Evolutionary conservation across 2,113 vertebrate genomes (phyloP).

Genomic region (Rhea americana): DNA sequence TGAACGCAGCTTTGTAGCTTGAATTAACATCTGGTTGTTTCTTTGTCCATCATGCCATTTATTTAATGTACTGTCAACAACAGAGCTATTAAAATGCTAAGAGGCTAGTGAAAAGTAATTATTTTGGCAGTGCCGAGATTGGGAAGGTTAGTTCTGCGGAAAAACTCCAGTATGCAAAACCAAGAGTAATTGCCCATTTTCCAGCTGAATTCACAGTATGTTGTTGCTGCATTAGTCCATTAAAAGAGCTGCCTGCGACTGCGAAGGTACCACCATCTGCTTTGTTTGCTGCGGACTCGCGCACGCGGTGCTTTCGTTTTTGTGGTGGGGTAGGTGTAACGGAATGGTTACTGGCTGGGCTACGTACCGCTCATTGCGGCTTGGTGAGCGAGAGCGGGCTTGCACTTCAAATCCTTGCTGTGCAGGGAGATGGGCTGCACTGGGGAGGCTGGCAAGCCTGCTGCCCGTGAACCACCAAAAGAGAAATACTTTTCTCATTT

Average conservation of each 20-base stretch:
- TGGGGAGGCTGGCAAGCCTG: not conserved
- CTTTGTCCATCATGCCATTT: not conserved
- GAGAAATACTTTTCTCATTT: not conserved
- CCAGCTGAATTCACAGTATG: not conserved
- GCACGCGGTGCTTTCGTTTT: not conserved
- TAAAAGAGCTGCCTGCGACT: not conserved
- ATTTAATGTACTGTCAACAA: not conserved
- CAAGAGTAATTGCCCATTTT: conserved; percentile 45
- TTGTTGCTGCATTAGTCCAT: not conserved
- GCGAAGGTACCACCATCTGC: conserved; percentile 34
- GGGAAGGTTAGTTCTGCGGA: not conserved
- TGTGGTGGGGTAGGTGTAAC: accelerated
- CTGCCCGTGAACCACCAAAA: accelerated
- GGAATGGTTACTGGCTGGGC: not conserved
- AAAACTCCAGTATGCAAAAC: not conserved
- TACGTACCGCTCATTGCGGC: not conserved
- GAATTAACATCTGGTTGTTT: not conserved
- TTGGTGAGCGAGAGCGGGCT: not conserved
- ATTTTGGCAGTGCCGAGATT: not conserved
- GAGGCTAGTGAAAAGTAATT: not conserved
- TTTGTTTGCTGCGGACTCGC: not conserved
- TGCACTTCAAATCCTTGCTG: not conserved
- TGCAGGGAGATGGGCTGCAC: not conserved
- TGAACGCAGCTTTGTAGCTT: not conserved
- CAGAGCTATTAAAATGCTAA: not conserved